Evolutionary conservation across 2,888 invertebrate species (phyloP).

Genomic region (Psylliodes chrysocephalus): DNA sequence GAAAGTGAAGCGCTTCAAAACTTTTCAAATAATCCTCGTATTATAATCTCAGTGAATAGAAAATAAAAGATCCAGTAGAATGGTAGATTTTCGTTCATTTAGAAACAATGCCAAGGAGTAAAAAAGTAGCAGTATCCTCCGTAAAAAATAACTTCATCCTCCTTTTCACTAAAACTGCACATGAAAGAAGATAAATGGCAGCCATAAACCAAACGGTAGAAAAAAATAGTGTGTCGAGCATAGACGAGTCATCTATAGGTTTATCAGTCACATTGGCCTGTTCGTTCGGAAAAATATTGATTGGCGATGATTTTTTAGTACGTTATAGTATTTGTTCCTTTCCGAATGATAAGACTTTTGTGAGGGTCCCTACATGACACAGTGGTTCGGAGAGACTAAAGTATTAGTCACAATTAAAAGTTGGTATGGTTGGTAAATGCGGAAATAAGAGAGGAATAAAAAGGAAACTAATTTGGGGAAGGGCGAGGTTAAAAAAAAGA

Average conservation of each 20-base stretch:
- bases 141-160: conserved; percentile 33
- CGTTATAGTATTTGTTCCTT: conserved; percentile 61
- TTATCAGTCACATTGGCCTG: conserved; percentile 59
- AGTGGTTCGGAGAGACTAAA: neutral
- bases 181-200: conserved; percentile 39
- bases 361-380: conserved; percentile 50
- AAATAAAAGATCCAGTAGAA: neutral
- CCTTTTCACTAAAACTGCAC: conserved; percentile 39
- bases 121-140: conserved; percentile 16
- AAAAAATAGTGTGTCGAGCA: conserved; percentile 53
- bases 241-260: conserved; percentile 62
- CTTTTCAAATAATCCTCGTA: too few relatives aligned
- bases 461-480: too few relatives aligned
- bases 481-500: too few relatives aligned
- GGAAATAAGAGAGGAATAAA: too few relatives aligned
- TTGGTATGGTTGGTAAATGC: too few relatives aligned
- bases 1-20: too few relatives aligned
- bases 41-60: neutral
- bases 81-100: conserved; percentile 16
- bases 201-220: conserved; percentile 34
- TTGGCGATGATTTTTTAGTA: conserved; percentile 62
- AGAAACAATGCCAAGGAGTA: conserved; percentile 20
- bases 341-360: conserved; percentile 64
- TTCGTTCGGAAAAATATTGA: conserved; percentile 59
- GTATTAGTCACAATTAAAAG: too few relatives aligned